Base-by-base conservation (phyloP, 1,140 invertebrate genomes). In the Neodiprion pinetum region DNA sequence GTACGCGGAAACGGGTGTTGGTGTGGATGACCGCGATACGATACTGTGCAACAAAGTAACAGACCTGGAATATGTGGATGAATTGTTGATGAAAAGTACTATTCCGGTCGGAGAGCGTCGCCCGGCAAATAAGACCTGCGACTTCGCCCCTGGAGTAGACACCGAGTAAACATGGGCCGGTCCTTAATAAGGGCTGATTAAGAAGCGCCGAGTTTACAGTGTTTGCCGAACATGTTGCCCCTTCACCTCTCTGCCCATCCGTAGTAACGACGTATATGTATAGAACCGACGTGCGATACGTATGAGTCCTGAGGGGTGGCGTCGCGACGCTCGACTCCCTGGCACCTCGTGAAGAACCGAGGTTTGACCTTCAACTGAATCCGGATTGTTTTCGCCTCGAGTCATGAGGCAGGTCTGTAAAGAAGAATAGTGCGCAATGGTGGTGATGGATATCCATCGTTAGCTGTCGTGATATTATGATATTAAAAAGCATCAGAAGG, bases 221-320 rank as follows among this genome's bases (percentile, higher is more conserved):
- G 81, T 83, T 83, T 84, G 77, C 80, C 70, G 82, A 80, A 84
- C 83, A 83, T 83, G 81, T 81, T 78, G 12, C 70, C n/a, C 40
- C 70, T 50, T 9, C 47, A 17, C 53, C 53, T 61, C 53, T 61
- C 11, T 61, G n/a, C 7, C 7, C 53, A 5, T 17, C 11, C n/a
- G 53, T 40, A 40, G 28, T 5, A 40, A 40, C 28, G 28, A 40
- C 1, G 28, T 5, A 40, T 5, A 40, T 40, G 28, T 40, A 40
- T 40, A 40, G 28, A 40, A 3, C 1, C 28, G 28, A 40, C 5
- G 28, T 61, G 4, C 8, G 5, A 61, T 12, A 17, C 53, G 53
- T 17, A 9, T 61, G 3, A 61, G 53, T 14, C n/a, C 53, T 61
- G 9, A 17, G 53, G 53, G 11, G 53, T 17, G 53, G 53, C 53